Conservation (phyloP, 2,113 vertebrate species). For the Ptilorrhoa leucosticta region DNA sequence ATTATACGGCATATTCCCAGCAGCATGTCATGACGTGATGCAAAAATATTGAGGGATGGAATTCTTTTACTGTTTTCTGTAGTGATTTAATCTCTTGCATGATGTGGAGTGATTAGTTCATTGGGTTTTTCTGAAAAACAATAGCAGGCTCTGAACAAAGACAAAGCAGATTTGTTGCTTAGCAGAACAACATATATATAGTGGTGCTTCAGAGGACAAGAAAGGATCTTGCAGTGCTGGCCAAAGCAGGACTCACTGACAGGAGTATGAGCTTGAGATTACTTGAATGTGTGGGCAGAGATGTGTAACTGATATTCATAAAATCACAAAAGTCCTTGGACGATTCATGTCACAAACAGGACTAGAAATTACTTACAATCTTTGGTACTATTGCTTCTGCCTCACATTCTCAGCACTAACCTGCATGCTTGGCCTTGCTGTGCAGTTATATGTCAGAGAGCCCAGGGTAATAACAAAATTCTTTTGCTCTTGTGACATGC, state of each 20-base stretch:
- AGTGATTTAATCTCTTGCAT: neutral
- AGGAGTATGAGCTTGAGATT: neutral
- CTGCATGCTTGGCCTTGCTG: neutral
- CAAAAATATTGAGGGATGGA: neutral
- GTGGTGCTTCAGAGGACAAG: neutral
- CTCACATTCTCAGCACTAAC: neutral
- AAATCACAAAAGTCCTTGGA: neutral
- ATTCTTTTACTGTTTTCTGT: neutral
- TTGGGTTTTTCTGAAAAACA: neutral
- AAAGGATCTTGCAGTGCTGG: neutral
- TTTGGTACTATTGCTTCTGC: conserved; percentile 16
- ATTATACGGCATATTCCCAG: neutral
- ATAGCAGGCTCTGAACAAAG: neutral
- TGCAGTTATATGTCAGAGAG: neutral
- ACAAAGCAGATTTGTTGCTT: neutral
- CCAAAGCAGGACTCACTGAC: neutral
- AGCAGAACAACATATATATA: neutral
- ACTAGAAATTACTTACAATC: neutral
- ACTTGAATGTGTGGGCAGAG: neutral
- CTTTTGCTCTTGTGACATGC: conserved; percentile 17
- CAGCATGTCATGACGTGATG: neutral
- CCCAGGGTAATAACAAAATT: neutral
- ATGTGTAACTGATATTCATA: conserved; percentile 18
- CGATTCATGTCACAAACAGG: neutral
- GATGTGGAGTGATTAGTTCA: neutral